Base-by-base conservation (phyloP, 1,140 invertebrate genomes). In the Popillia japonica region DNA sequence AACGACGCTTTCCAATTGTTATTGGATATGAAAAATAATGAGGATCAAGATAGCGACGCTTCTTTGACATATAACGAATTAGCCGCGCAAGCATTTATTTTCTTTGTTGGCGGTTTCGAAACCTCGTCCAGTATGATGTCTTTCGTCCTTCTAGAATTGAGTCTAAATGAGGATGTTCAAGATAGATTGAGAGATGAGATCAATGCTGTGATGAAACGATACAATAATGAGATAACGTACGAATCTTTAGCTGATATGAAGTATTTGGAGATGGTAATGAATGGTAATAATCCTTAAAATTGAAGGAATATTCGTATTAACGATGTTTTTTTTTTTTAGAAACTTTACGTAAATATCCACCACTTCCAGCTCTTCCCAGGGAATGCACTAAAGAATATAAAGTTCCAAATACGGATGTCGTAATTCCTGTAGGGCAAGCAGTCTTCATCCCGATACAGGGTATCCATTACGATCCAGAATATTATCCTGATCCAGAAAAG, bases 171-270 rank as follows among this genome's bases (percentile, higher is more conserved):
- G 0, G 85, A 88, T 11, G 81, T 89, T 0, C 89, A 90, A 78
- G 42, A 84, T 3, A 88, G 86, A 77, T 77, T 87, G 8, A 82
- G 89, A n/a, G 59, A 84, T 4, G 88, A 90, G 81, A 86, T 90
- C 0, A 82, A 86, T n/a, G 48, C 81, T 3, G 87, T 88, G 14
- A 23, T 90, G 0, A 76, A 80, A 14, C 85, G 86, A 77, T 83
- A 90, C 77, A 81, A 87, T 23, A 87, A 87, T 2, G 81, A 87
- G 77, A 78, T 91, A 0, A 89, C 86, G 44, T 92, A 90, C 79
- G 90, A 92, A 14, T 86, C 87, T 17, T 78, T 92, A 3, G 83
- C 86, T n/a, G 87, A 89, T 11, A 87, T 93, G 85, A 86, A 84
- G 0, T 90, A 80, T 41, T 72, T 77, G 20, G 55, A 80, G 4